Conservation (phyloP, 2,113 vertebrate genomes). For the Spea bombifrons region DNA sequence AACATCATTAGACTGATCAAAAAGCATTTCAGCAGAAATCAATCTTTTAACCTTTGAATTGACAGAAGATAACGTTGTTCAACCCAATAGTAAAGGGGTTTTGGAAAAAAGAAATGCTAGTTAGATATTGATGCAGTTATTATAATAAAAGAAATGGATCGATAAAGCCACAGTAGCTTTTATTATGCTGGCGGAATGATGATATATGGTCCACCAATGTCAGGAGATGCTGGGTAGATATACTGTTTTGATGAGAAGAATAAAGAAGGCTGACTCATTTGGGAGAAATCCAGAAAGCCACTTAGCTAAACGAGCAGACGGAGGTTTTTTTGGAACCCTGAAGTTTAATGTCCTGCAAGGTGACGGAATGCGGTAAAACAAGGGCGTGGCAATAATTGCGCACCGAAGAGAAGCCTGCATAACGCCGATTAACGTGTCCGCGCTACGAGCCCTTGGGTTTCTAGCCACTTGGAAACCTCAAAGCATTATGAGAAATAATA, state of each 20-base stretch:
- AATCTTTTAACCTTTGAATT: not conserved
- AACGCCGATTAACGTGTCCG: not conserved
- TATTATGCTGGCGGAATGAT: slow-evolving; percentile 24
- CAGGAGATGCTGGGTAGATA: slow-evolving; percentile 42
- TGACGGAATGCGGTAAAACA: slow-evolving; percentile 30
- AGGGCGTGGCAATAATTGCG: slow-evolving; percentile 7
- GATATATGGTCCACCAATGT: slow-evolving; percentile 40
- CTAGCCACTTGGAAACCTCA: not conserved
- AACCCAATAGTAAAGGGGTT: slow-evolving; percentile 4
- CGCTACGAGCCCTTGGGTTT: not conserved
- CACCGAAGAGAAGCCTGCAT: slow-evolving; percentile 2
- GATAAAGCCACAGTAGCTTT: slow-evolving; percentile 27
- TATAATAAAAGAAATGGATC: slow-evolving; percentile 29
- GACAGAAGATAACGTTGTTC: not conserved
- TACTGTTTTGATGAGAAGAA: slow-evolving; percentile 35
- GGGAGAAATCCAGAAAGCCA: slow-evolving; percentile 36
- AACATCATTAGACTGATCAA: no score
- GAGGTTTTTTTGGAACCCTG: slow-evolving; percentile 21
- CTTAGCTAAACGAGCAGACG: slow-evolving; percentile 39
- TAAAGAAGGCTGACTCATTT: slow-evolving; percentile 33
- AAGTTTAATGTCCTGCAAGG: slow-evolving; percentile 27
- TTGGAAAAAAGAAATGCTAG: not conserved
- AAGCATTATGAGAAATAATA: not conserved
- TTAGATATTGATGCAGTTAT: slow-evolving; percentile 24
- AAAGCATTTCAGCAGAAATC: not conserved